These are phyloP conservation scores for Epinephelus fuscoguttatus DNA, from an alignment of 2,113 vertebrate genomes.

Conservation along the genomic window DNA sequence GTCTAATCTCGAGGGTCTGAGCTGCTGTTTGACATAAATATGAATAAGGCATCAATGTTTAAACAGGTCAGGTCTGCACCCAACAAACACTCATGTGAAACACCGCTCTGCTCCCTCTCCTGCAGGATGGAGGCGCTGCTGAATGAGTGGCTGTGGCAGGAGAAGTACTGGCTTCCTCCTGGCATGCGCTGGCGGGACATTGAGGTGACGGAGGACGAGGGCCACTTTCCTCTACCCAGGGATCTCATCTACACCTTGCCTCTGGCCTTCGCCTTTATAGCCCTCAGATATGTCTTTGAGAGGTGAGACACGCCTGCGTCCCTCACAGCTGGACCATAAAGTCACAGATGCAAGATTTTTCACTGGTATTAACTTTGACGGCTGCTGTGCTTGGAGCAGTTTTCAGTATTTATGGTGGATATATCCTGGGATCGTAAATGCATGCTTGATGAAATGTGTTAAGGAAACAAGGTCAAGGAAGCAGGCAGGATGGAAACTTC, in stretches of 20 bases:
- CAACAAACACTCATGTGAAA: not conserved
- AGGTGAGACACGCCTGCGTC: slow-evolving; percentile 83
- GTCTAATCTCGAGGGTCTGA: slow-evolving; percentile 9
- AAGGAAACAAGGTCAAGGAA: not conserved
- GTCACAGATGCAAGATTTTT: not conserved
- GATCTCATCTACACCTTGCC: slow-evolving; percentile 88
- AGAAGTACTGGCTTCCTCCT: slow-evolving; percentile 91
- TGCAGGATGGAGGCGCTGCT: slow-evolving; percentile 87
- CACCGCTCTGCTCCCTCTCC: not conserved
- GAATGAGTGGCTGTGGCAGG: slow-evolving; percentile 90
- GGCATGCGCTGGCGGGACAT: slow-evolving; percentile 88
- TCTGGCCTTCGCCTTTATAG: slow-evolving; percentile 86
- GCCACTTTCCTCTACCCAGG: slow-evolving; percentile 85
- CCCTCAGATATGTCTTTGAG: slow-evolving; percentile 86
- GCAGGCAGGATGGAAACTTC: not conserved
- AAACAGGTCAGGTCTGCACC: slow-evolving; percentile 8
- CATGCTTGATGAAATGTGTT: too few relatives aligned
- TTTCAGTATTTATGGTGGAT: not conserved
- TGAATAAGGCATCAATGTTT: slow-evolving; percentile 55
- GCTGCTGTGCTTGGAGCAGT: not conserved
- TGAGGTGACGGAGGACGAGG: slow-evolving; percentile 75
- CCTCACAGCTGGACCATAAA: not conserved
- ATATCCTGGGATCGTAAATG: not conserved
- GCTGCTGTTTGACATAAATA: slow-evolving; percentile 37
- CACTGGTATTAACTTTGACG: not conserved